Percentiles rank a stretch among this genome's conserved stretches.
phyloP scores from a whole-genome alignment of 2,888 invertebrate genomes.

The Pecten maximus region DNA sequence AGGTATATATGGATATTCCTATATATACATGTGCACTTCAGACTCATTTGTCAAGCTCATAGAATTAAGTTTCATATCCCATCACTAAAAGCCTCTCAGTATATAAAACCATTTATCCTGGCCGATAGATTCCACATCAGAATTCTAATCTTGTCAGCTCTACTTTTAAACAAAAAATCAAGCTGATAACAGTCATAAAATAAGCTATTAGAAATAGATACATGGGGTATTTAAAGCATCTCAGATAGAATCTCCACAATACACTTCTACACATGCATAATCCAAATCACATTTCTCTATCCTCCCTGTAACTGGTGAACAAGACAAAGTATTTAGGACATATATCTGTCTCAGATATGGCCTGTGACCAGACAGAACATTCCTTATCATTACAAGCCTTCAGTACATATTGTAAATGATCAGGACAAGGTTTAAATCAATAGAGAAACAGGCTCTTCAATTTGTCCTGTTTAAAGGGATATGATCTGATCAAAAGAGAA shows the following conservation, averaged over 20 bases:
- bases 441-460: background rate
- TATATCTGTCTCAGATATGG: background rate
- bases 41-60: background rate
- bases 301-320: background rate
- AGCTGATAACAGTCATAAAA: background rate
- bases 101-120: constrained; percentile 4
- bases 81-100: background rate
- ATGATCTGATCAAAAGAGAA: background rate
- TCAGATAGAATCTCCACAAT: background rate
- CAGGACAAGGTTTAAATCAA: background rate
- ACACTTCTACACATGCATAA: background rate
- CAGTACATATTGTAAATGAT: too few species aligned
- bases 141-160: background rate
- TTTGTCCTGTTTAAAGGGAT: background rate
- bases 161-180: background rate
- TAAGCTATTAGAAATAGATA: background rate
- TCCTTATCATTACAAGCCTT: too few species aligned
- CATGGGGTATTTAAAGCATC: background rate
- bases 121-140: background rate
- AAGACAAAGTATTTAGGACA: background rate
- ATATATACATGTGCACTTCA: background rate
- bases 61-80: background rate
- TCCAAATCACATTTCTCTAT: background rate
- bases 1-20: background rate
- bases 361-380: too few species aligned